Conservation (phyloP, 1,140 invertebrate genomes). For the Calephelis nemesis region DNA sequence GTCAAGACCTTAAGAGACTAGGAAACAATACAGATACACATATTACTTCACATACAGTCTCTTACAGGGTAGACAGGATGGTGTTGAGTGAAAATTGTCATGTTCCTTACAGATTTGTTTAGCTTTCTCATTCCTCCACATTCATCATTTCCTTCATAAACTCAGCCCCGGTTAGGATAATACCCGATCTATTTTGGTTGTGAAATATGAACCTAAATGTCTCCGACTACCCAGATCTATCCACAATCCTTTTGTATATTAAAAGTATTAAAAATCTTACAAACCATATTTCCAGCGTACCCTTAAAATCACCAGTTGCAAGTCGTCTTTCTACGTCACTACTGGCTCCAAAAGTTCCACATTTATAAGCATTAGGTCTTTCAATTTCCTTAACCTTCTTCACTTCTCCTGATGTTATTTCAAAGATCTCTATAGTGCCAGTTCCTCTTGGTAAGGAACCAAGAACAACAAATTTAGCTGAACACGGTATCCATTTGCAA, state of each 20-base stretch:
- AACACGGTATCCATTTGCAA: conserved; percentile 96
- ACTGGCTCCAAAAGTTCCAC: conserved; percentile 94
- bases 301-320: conserved; percentile 95
- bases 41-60: no score
- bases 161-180: no score
- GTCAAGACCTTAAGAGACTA: no score
- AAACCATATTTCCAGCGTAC: conserved; percentile 91
- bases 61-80: no score
- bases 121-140: no score
- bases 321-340: conserved; percentile 88
- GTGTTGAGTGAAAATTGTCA: no score
- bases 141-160: no score
- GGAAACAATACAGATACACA: no score
- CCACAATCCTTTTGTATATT: not conserved
- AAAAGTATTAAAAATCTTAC: conserved; percentile 23
- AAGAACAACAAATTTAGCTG: conserved; percentile 93
- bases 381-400: conserved; percentile 87
- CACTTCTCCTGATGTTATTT: conserved; percentile 86
- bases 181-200: no score
- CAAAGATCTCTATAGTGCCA: conserved; percentile 93
- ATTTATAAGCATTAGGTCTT: conserved; percentile 92
- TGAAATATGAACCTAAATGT: no score
- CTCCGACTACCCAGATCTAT: no score
- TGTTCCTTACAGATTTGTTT: no score
- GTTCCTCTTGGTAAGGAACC: conserved; percentile 91